Base-by-base conservation (phyloP, 2,888 invertebrate species). In the Caenorhabditis sp. region DNA sequence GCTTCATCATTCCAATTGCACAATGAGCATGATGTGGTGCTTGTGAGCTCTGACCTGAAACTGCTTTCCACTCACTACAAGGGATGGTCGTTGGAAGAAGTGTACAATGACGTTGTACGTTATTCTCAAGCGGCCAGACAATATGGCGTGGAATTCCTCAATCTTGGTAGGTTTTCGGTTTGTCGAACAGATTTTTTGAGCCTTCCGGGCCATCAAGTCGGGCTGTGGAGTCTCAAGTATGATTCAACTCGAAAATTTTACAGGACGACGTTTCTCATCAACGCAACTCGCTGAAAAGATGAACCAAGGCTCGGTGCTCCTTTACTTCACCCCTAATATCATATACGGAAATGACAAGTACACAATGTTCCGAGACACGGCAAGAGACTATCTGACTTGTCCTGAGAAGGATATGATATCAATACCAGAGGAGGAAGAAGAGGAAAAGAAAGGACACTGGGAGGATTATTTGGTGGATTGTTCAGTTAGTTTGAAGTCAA, bases 1-100 rank as follows among this genome's bases (percentile, higher is more conserved):
- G 78, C 78, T 5, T 9, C 20, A 8, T 30, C 35, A 53, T 50
- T 65, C 20, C 53, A 65, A 50, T 9, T 78, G 1, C 41, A 62
- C 46, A 59, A 62, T 27, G 63, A 70, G 32, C 63, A 76, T 48
- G 70, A 70, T 17, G 45, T 70, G 7, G 70, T 63, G 13, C 15
- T 76, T 13, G 63, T 76, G 9, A 65, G 59, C 59, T 58, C 63
- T 4, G 63, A 71, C 7, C n/a, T 71, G 9, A 62, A 48, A 20
- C 35, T 71, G 1, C n/a, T 71, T 8, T 7, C 15, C 2, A 71
- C 71, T 17, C 53, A 62, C 7, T 52, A 71, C 22, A 62, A 48
- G 17, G 62, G 71, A 9, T 71, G 71, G 71, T 9, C 27, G 0
- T 15, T 15, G 0, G 71, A 71, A 13, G 20, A 17, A 11, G 26